Percentiles rank a stretch among this genome's conserved stretches.
Conservation (phyloP, 2,888 invertebrate species). For the Acanthosepion pharaonis region DNA sequence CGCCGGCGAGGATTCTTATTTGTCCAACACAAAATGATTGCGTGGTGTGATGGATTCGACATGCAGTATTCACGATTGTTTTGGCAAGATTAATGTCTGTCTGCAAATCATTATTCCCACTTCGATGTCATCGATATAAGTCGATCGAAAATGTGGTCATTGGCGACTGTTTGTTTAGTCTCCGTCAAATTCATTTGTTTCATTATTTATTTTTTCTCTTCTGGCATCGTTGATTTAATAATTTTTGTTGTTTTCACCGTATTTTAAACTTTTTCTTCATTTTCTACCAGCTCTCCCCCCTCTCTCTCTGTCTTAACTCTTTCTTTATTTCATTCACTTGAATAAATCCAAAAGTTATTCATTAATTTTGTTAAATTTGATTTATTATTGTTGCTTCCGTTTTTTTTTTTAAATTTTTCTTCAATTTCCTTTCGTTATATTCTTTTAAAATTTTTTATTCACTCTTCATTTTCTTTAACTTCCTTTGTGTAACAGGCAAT, state of each 20-base stretch:
- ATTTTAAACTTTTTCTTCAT: neutral
- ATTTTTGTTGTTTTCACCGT: neutral
- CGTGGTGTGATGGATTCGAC: neutral
- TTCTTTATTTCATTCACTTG: too few relatives aligned
- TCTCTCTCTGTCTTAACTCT: too few relatives aligned
- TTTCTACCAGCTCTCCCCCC: too few relatives aligned
- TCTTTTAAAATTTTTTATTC: too few relatives aligned
- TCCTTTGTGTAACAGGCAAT: too few relatives aligned
- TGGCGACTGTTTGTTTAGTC: neutral
- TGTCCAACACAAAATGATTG: neutral
- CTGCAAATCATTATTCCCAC: neutral
- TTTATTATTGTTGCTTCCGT: too few relatives aligned
- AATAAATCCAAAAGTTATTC: too few relatives aligned
- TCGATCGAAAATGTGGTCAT: neutral
- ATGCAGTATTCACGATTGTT: slow-evolving; percentile 12
- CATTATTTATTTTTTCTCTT: neutral
- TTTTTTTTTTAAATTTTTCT: too few relatives aligned
- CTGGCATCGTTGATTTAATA: too few relatives aligned
- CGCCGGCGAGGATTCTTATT: neutral
- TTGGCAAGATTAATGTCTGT: neutral
- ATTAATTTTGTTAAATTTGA: too few relatives aligned
- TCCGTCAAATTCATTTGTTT: neutral
- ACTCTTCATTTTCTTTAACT: too few relatives aligned
- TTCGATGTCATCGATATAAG: neutral
- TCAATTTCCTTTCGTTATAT: too few relatives aligned